Evolutionary conservation across 2,888 invertebrate genomes (phyloP), one percentile per base, ranked within the genome.

Genomic region (Vesta saturnalis): DNA sequence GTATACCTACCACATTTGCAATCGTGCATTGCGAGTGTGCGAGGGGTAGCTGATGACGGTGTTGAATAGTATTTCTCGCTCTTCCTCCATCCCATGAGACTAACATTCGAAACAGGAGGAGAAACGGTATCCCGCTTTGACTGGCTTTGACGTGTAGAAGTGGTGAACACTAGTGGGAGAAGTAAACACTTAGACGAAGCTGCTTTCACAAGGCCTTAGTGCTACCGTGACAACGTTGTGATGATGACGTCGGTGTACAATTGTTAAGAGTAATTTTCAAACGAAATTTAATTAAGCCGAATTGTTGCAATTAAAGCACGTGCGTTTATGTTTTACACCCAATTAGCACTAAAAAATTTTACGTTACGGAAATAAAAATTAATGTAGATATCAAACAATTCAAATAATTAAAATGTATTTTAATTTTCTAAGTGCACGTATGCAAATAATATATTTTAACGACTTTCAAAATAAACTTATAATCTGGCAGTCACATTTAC

Each of bases 91-190:
- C 79, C 78, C 78, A 75, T 69, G 76, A 76, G 77, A 74, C 69
- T 69, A 61, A 63, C 70, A 73, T 62, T 67, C 76, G 71, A 77
- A 74, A 77, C 73, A 76, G 75, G 73, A 70, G 68, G 65, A 69
- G 68, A 64, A 70, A 67, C 60, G 67, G 64, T 58, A 65, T 76
- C 77, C 76, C 75, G 77, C 67, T 77, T 76, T 78, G 82, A 81
- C 80, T 79, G 80, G 79, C 79, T 78, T 79, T 78, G 77, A 78
- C 80, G 76, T 77, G 76, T 73, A 76, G 75, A 77, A 77, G 76
- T 75, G 77, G 77, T 59, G 70, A 71, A 71, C 73, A 72, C 76
- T 77, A 80, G 78, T 81, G 82, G 83, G 83, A 81, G 83, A 82
- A 82, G 83, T 81, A 74, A 78, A 76, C 73, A 74, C 74, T 77